These are phyloP conservation scores for Oceanodroma tethys DNA, from an alignment of 2,113 vertebrate species.

Conservation along the genomic window DNA sequence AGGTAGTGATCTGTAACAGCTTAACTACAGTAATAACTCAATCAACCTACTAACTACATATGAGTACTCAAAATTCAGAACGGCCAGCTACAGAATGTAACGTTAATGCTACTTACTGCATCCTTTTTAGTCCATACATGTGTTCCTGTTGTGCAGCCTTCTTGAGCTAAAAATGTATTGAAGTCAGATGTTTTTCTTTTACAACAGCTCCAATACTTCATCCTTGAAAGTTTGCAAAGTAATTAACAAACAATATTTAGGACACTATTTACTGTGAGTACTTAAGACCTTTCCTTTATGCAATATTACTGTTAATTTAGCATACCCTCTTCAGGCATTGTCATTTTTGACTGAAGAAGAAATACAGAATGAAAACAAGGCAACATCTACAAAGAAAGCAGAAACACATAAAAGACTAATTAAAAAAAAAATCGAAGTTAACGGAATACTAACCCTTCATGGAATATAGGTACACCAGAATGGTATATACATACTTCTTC, in stretches of 20 bases:
- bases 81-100: neutral
- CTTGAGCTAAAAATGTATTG: slow-evolving; percentile 91
- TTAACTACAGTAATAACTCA: neutral
- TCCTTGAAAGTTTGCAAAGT: slow-evolving; percentile 73
- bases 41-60: neutral
- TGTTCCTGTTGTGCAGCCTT: slow-evolving; percentile 86
- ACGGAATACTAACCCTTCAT: slow-evolving; percentile 86
- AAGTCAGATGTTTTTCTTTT: slow-evolving; percentile 97
- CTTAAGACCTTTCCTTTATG: neutral
- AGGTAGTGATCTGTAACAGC: neutral
- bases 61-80: neutral
- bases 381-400: neutral
- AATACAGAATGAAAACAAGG: neutral
- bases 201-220: slow-evolving; percentile 99
- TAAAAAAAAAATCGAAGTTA: neutral
- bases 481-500: slow-evolving; percentile 88
- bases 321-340: neutral
- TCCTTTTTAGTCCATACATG: slow-evolving; percentile 92
- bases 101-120: slow-evolving; percentile 70
- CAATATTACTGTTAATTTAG: neutral
- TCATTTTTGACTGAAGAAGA: neutral
- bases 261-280: neutral
- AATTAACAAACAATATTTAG: slow-evolving; percentile 20
- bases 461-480: slow-evolving; percentile 91
- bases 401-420: neutral